phyloP scores from a whole-genome alignment of 2,113 vertebrate species.

The Brachyistius frenatus region DNA sequence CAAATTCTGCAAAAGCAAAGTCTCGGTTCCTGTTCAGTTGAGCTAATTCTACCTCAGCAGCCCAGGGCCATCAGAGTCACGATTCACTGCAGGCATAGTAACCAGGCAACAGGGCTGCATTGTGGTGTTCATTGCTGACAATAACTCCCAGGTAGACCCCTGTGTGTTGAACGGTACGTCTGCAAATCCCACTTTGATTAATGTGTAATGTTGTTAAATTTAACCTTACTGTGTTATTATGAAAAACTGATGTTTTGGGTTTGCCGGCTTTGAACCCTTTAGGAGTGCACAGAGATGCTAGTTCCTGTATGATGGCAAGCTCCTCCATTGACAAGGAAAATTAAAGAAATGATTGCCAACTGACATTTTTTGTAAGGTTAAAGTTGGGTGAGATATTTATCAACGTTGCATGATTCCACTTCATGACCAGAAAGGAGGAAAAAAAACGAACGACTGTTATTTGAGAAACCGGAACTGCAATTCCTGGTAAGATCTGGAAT shows the following conservation, averaged over 20 bases:
- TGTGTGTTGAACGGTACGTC: conserved; percentile 23
- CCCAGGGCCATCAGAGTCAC: conserved; percentile 53
- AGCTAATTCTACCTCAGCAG: conserved; percentile 49
- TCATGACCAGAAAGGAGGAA: neutral
- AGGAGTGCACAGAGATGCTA: neutral
- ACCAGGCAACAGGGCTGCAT: conserved; percentile 68
- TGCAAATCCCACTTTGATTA: conserved; percentile 72
- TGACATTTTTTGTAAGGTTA: neutral
- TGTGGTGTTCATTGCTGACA: conserved; percentile 43
- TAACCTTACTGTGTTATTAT: conserved; percentile 34
- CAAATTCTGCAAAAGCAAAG: conserved; percentile 19
- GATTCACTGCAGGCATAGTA: conserved; percentile 67
- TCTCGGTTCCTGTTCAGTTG: conserved; percentile 34
- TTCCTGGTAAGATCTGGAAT: neutral
- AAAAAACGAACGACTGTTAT: neutral
- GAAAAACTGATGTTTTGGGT: conserved; percentile 23
- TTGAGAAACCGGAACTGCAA: neutral
- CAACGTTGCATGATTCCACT: neutral
- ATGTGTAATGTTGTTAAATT: conserved; percentile 58
- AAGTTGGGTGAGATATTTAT: neutral
- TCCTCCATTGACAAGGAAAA: neutral
- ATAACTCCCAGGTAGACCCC: conserved; percentile 57
- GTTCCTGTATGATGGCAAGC: neutral
- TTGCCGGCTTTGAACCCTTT: conserved; percentile 10
- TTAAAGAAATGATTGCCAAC: neutral